Conservation (phyloP, 2,113 vertebrate genomes). For the Mustela nigripes region DNA sequence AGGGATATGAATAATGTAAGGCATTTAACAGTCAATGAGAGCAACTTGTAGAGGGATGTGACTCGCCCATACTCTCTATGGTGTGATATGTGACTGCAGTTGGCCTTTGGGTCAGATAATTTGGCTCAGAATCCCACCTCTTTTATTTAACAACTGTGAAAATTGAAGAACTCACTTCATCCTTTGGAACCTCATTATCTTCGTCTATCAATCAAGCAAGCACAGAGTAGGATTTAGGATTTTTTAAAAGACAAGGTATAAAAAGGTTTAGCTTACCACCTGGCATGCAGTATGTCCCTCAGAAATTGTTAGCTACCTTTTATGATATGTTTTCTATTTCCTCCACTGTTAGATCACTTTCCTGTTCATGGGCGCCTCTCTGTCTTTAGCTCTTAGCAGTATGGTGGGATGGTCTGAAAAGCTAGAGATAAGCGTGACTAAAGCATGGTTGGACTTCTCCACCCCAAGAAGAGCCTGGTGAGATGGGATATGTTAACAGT, state of each 20-base stretch:
- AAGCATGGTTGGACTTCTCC: not conserved
- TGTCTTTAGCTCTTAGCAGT: too few species aligned
- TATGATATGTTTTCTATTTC: not conserved
- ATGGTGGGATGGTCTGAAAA: not conserved
- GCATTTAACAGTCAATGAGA: not conserved
- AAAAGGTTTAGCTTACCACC: not conserved
- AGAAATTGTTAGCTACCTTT: not conserved
- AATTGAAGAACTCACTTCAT: not conserved
- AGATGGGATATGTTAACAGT: not conserved
- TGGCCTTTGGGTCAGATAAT: not conserved
- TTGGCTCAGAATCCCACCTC: not conserved
- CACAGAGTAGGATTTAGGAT: not conserved
- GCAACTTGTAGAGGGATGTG: not conserved
- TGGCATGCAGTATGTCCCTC: not conserved
- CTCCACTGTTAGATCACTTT: not conserved
- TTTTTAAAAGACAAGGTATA: not conserved
- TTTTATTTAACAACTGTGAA: not conserved
- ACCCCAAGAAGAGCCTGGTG: not conserved
- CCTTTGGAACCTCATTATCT: not conserved
- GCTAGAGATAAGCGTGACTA: not conserved
- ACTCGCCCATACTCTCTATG: not conserved
- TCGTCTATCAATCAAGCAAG: not conserved
- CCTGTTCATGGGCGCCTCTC: not conserved
- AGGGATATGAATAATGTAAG: not conserved
- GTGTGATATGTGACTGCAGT: not conserved